These are phyloP conservation scores for Synaphobranchus kaupii DNA, from an alignment of 2,797 vertebrate genomes.

Conservation along the genomic window DNA sequence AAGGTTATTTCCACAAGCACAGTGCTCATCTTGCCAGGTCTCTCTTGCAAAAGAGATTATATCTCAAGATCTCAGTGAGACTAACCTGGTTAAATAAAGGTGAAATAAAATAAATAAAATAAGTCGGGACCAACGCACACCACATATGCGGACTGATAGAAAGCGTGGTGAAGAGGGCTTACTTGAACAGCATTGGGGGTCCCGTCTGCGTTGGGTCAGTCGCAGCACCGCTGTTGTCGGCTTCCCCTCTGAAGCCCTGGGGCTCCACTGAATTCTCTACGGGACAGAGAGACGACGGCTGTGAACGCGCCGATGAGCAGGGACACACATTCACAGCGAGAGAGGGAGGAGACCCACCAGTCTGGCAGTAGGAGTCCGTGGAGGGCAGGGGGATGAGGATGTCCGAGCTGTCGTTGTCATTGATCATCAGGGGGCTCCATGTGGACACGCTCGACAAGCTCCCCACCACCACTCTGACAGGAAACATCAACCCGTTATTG, in stretches of 20 bases:
- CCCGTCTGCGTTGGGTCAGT: conserved; percentile 67
- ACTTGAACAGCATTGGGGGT: conserved; percentile 80
- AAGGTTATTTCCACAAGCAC: conserved; percentile 13
- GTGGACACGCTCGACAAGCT: conserved; percentile 78
- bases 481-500: not conserved
- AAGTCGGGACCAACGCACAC: not conserved
- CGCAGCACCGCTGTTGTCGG: conserved; percentile 53
- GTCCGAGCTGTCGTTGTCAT: conserved; percentile 74
- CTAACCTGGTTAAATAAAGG: too few relatives aligned
- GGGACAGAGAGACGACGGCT: conserved; percentile 36
- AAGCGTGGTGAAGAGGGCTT: conserved; percentile 42
- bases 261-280: conserved; percentile 73
- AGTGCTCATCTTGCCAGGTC: too few relatives aligned
- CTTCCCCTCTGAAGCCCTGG: conserved; percentile 73
- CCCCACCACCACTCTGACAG: conserved; percentile 75
- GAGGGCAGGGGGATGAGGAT: conserved; percentile 85
- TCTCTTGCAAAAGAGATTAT: too few relatives aligned
- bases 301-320: not conserved
- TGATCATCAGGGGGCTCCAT: conserved; percentile 84
- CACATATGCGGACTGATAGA: conserved; percentile 34
- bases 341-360: conserved; percentile 68
- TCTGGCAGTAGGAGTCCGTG: conserved; percentile 70
- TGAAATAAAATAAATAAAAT: too few relatives aligned
- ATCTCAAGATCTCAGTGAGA: too few relatives aligned
- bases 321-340: not conserved